phyloP scores from a whole-genome alignment of 2,888 invertebrate genomes.

The Plebejus anna region DNA sequence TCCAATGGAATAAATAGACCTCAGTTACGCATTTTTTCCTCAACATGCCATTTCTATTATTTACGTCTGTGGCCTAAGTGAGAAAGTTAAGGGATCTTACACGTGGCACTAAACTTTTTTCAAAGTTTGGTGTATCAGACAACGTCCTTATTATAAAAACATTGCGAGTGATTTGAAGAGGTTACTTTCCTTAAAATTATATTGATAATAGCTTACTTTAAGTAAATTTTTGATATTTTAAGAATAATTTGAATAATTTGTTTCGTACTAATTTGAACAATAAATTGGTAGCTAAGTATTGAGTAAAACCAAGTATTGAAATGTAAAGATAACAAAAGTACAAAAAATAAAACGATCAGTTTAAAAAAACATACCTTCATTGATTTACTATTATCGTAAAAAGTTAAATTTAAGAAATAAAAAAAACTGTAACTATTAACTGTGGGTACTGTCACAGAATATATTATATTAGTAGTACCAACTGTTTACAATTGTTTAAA shows the following conservation, averaged over 20 bases:
- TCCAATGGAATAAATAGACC: too few relatives aligned
- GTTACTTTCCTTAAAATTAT: not conserved
- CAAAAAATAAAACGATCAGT: not conserved
- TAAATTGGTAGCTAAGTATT: not conserved
- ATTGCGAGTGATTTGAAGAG: not conserved
- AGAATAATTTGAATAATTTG: not conserved
- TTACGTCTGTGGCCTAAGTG: not conserved
- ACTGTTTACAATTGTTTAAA: too few relatives aligned
- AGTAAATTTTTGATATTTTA: not conserved
- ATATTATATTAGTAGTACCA: too few relatives aligned
- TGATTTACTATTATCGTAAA: too few relatives aligned
- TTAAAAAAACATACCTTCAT: not conserved
- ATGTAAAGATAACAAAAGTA: not conserved
- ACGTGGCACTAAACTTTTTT: not conserved
- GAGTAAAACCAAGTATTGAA: not conserved
- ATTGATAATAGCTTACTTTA: not conserved
- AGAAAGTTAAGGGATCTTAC: not conserved
- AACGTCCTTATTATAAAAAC: not conserved
- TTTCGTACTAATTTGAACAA: not conserved
- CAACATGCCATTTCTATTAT: not conserved
- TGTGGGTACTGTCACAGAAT: too few relatives aligned
- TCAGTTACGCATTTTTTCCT: not conserved
- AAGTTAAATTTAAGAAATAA: too few relatives aligned
- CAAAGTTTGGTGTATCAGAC: not conserved
- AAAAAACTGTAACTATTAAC: too few relatives aligned